Evolutionary conservation across 2,113 vertebrate genomes (phyloP).

Genomic region (Tiliqua scincoides): DNA sequence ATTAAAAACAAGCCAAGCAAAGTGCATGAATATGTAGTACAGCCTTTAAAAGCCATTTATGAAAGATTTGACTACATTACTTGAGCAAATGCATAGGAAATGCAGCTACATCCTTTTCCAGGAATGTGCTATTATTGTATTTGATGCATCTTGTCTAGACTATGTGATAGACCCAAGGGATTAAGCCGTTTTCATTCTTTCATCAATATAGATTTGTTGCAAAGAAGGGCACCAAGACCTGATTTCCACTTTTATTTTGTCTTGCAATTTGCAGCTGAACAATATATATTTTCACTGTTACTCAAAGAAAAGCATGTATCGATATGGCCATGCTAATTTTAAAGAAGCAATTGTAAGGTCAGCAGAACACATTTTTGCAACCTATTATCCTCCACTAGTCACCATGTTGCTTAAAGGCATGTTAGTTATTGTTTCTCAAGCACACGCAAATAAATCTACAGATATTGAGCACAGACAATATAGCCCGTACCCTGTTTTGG

Average conservation of each 20-base stretch:
- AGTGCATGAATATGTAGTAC: constrained; percentile 48
- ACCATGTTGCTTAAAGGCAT: constrained; percentile 11
- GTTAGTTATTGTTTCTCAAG: neutral
- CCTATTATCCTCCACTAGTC: constrained; percentile 10
- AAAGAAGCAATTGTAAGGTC: constrained; percentile 55
- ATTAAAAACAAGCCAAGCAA: constrained; percentile 59
- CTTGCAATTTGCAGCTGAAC: constrained; percentile 44
- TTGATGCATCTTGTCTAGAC: constrained; percentile 49
- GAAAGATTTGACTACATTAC: constrained; percentile 44
- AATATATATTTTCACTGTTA: constrained; percentile 38
- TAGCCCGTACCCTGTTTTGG: neutral
- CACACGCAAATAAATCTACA: neutral
- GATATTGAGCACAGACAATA: constrained; percentile 4
- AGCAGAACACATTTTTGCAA: constrained; percentile 41
- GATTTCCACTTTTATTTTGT: constrained; percentile 54
- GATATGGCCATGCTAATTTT: constrained; percentile 21
- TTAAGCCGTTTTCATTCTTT: constrained; percentile 47
- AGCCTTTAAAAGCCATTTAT: constrained; percentile 16
- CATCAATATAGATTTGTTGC: constrained; percentile 42
- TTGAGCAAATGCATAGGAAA: constrained; percentile 59
- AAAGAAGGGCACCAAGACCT: constrained; percentile 50
- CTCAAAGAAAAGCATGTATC: constrained; percentile 42
- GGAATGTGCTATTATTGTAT: constrained; percentile 34
- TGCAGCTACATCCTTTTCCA: constrained; percentile 9
- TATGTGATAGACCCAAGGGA: constrained; percentile 53